These are phyloP conservation scores for Philotrypesis tridentata DNA, from an alignment of 1,140 invertebrate species.

Conservation along the genomic window DNA sequence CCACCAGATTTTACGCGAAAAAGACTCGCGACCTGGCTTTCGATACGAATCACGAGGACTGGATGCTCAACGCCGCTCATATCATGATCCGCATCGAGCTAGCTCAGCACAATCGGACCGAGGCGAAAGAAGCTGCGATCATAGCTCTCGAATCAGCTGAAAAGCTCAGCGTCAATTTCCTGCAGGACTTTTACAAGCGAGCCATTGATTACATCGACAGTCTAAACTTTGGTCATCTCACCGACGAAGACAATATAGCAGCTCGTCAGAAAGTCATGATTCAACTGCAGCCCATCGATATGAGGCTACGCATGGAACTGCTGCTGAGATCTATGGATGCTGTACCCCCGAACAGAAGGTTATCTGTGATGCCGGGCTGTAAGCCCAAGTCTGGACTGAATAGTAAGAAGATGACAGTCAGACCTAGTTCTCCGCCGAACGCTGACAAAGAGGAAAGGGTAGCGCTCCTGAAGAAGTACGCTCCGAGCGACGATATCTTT, in stretches of 20 bases:
- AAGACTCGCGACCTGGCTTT: conserved; percentile 56
- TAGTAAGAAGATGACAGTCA: conserved; percentile 56
- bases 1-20: conserved; percentile 61
- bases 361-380: conserved; percentile 66
- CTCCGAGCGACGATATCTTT: conserved; percentile 48
- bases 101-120: conserved; percentile 61
- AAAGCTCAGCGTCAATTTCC: conserved; percentile 55
- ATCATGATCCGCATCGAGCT: conserved; percentile 62
- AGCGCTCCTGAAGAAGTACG: conserved; percentile 52
- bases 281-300: conserved; percentile 58
- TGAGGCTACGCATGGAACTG: conserved; percentile 56
- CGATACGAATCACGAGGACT: conserved; percentile 51
- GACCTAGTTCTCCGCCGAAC: conserved; percentile 44
- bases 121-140: conserved; percentile 61
- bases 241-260: conserved; percentile 52
- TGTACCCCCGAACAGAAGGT: conserved; percentile 56
- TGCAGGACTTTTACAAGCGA: conserved; percentile 62
- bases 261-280: conserved; percentile 58
- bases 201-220: conserved; percentile 54
- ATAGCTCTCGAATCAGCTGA: conserved; percentile 53
- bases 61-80: conserved; percentile 61
- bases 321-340: conserved; percentile 61
- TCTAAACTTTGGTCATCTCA: conserved; percentile 53
- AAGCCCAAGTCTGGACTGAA: conserved; percentile 53
- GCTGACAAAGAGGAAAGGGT: conserved; percentile 52